Evolutionary conservation across 2,888 invertebrate genomes (phyloP).

Genomic region (Theodoxus fluviatilis): DNA sequence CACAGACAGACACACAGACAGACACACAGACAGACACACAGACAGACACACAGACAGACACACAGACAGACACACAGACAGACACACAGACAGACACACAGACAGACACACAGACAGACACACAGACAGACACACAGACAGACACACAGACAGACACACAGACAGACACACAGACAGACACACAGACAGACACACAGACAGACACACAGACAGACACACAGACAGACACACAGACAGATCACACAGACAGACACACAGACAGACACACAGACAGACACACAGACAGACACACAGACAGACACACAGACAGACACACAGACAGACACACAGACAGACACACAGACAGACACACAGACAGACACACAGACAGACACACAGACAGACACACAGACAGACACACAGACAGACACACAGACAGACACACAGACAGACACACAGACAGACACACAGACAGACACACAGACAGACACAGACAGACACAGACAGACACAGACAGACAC

Average conservation of each 20-base stretch:
- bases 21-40: neutral
- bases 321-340: too few species aligned
- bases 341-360: too few species aligned
- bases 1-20: neutral
- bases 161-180: neutral
- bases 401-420: too few species aligned
- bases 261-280: neutral
- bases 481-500: too few species aligned
- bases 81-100: constrained; percentile 8
- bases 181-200: constrained; percentile 2
- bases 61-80: constrained; percentile 9
- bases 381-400: too few species aligned
- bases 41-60: neutral
- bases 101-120: neutral
- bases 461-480: too few species aligned
- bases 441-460: too few species aligned
- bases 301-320: too few species aligned
- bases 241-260: constrained; percentile 13
- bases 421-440: too few species aligned
- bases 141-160: neutral
- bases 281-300: neutral
- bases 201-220: constrained; percentile 15
- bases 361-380: too few species aligned
- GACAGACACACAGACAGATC: constrained; percentile 11
- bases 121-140: neutral